phyloP scores from a whole-genome alignment of 2,888 invertebrate species.

The Spisula subtruncata region DNA sequence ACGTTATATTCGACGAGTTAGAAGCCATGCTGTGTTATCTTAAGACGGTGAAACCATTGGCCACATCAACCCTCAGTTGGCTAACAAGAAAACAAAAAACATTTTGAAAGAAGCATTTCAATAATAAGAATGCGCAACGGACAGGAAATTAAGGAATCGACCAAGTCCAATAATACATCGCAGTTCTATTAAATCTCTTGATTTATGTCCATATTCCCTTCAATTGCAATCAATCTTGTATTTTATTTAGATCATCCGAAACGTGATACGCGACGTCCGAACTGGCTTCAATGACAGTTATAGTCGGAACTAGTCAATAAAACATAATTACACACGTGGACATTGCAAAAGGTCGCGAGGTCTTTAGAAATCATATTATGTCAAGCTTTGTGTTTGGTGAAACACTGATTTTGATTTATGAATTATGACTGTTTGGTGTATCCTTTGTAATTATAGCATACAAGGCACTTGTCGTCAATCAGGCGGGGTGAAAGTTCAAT shows the following conservation, averaged over 20 bases:
- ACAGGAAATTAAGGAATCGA: constrained; percentile 10
- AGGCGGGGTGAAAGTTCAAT: constrained; percentile 59
- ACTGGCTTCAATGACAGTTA: constrained; percentile 45
- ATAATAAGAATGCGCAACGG: background rate
- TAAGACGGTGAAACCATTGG: no score
- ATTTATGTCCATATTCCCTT: constrained; percentile 4
- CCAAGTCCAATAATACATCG: background rate
- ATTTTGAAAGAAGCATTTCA: no score
- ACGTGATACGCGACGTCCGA: constrained; percentile 37
- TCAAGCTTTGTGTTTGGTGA: constrained; percentile 51
- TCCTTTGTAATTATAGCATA: constrained; percentile 57
- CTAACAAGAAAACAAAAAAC: no score
- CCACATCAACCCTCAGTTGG: no score
- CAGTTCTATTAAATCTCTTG: background rate
- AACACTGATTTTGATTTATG: constrained; percentile 59
- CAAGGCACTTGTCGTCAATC: constrained; percentile 53
- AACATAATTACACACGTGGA: constrained; percentile 59
- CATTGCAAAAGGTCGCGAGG: constrained; percentile 58
- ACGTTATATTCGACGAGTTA: no score
- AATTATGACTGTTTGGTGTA: constrained; percentile 55
- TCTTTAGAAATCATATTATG: constrained; percentile 61
- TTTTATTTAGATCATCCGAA: constrained; percentile 1
- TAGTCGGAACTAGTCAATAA: constrained; percentile 50
- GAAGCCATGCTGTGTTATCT: no score
- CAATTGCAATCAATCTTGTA: background rate